Evolutionary conservation across 1,140 invertebrate species (phyloP).

Genomic region (Cherax quadricarinatus): DNA sequence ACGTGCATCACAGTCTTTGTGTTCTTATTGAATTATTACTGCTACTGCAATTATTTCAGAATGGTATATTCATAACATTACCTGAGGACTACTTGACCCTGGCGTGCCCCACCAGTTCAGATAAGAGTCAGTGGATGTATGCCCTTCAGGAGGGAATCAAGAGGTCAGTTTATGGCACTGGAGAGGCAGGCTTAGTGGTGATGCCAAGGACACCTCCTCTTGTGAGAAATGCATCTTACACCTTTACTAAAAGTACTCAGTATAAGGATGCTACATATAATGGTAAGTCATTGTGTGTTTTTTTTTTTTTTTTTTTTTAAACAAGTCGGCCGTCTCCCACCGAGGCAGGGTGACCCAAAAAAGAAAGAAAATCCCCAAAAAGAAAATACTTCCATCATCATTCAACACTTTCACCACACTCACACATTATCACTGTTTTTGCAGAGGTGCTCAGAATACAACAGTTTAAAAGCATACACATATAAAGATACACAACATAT

Average conservation of each 20-base stretch:
- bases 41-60: constrained; percentile 22
- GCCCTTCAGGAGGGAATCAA: constrained; percentile 54
- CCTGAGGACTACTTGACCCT: constrained; percentile 50
- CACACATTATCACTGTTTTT: no score
- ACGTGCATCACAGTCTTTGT: no score
- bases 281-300: constrained; percentile 19
- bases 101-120: constrained; percentile 29
- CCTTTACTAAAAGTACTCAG: constrained; percentile 44
- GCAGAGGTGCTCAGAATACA: no score
- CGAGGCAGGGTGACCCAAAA: no score
- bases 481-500: no score
- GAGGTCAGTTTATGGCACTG: constrained; percentile 15
- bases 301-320: no score
- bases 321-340: no score
- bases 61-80: constrained; percentile 45
- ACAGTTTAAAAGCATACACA: no score
- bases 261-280: constrained; percentile 60
- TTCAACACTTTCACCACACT: no score
- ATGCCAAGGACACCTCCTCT: constrained; percentile 45
- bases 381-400: no score
- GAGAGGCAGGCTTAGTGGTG: neutral
- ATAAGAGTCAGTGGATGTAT: constrained; percentile 59
- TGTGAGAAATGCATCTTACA: constrained; percentile 40
- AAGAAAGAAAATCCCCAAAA: no score
- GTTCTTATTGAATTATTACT: neutral